These are phyloP conservation scores for Ictalurus punctatus DNA, from an alignment of 2,113 vertebrate species.

Conservation along the genomic window DNA sequence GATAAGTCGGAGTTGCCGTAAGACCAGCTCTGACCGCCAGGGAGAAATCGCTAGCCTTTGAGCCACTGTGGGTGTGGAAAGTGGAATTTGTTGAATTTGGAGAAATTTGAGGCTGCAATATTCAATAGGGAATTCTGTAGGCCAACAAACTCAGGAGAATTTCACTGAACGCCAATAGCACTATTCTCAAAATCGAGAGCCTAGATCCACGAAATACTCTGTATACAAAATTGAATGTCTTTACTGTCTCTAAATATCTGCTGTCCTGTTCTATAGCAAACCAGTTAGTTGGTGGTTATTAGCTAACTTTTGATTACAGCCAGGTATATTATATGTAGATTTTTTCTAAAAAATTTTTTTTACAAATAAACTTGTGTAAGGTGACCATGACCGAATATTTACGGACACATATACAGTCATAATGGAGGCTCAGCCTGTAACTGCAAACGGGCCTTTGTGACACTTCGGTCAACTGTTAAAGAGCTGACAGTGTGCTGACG, in stretches of 20 bases:
- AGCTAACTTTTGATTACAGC: neutral
- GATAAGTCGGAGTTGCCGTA: constrained; percentile 42
- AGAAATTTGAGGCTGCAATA: neutral
- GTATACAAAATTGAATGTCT: neutral
- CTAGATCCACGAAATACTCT: neutral
- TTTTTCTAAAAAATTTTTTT: neutral
- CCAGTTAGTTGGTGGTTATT: neutral
- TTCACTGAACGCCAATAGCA: neutral
- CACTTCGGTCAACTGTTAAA: constrained; percentile 50
- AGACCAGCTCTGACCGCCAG: constrained; percentile 52
- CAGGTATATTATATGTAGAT: neutral
- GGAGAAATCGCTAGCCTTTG: constrained; percentile 54
- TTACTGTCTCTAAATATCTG: neutral
- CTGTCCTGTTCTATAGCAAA: neutral
- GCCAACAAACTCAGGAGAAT: neutral
- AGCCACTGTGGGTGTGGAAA: constrained; percentile 33
- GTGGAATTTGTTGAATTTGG: neutral
- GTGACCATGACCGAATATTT: neutral
- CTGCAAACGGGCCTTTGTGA: constrained; percentile 49
- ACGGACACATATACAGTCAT: neutral
- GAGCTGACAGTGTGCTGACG: constrained; percentile 44
- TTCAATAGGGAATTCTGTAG: neutral
- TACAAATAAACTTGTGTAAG: neutral
- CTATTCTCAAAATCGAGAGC: no score
- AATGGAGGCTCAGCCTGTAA: constrained; percentile 47